A percentile compares a stretch with the other conserved stretches of the same genome.
Evolutionary conservation across 92 coral and sea anemone species (phyloP).

Genomic region (Ricordea florida): DNA sequence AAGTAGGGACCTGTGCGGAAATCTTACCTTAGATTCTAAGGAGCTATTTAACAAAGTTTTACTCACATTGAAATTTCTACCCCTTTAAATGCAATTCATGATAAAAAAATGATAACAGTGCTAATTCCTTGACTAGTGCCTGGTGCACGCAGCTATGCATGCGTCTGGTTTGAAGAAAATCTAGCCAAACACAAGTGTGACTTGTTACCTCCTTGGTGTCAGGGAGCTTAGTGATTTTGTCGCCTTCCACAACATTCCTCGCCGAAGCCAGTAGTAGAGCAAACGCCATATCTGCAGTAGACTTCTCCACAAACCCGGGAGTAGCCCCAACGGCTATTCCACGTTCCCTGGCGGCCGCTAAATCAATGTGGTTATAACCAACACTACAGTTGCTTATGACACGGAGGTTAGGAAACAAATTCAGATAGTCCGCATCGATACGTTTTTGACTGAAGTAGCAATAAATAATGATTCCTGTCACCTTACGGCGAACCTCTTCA

Average conservation of each 20-base stretch:
- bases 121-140: neutral
- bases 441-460: neutral
- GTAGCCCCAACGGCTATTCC: conserved; percentile 75
- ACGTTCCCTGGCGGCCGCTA: conserved; percentile 67
- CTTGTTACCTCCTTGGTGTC: conserved; percentile 30
- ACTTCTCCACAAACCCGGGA: conserved; percentile 40
- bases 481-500: neutral
- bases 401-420: conserved; percentile 53
- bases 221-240: conserved; percentile 39
- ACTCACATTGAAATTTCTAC: too few relatives aligned
- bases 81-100: too few relatives aligned
- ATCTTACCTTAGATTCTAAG: too few relatives aligned
- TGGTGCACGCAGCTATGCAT: neutral
- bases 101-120: too few relatives aligned
- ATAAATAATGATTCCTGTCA: conserved; percentile 1
- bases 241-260: conserved; percentile 67
- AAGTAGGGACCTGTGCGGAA: too few relatives aligned
- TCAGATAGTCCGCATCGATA: conserved; percentile 49
- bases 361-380: conserved; percentile 66
- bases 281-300: conserved; percentile 76
- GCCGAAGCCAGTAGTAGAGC: conserved; percentile 83
- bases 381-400: conserved; percentile 57
- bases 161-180: neutral
- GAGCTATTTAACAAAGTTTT: too few relatives aligned
- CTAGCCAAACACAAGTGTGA: neutral